A percentile compares a stretch with the other conserved stretches of the same genome.
These are phyloP conservation scores for Tubulanus polymorphus DNA, from an alignment of 2,888 invertebrate genomes.

Conservation along the genomic window DNA sequence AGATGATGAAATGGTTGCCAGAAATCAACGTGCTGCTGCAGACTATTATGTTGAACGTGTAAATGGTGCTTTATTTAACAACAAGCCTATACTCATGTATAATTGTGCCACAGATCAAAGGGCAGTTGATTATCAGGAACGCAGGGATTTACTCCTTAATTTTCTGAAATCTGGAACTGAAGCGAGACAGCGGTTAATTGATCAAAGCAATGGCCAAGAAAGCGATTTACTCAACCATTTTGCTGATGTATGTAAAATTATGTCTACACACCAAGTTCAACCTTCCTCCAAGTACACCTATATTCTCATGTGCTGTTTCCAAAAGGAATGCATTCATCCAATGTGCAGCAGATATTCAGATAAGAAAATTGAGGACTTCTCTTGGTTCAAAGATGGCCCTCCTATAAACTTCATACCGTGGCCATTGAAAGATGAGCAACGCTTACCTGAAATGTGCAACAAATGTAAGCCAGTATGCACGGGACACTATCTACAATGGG, in stretches of 20 bases:
- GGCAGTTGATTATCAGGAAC: neutral
- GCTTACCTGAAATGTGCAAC: neutral
- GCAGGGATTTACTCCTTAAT: neutral
- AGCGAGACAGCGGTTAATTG: neutral
- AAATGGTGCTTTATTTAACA: neutral
- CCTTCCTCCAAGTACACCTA: neutral
- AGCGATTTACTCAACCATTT: neutral
- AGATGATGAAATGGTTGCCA: neutral
- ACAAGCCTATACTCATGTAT: neutral
- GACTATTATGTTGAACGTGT: neutral
- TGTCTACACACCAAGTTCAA: neutral
- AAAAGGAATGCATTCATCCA: neutral
- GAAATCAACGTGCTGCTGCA: neutral
- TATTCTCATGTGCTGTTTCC: neutral
- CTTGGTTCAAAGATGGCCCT: neutral
- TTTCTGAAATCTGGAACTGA: neutral
- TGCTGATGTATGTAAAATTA: neutral
- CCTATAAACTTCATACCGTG: neutral
- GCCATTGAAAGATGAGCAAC: neutral
- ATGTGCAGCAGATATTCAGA: neutral
- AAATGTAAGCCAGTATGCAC: neutral
- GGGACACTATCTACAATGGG: neutral
- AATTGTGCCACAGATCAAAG: neutral
- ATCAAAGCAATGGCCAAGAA: neutral
- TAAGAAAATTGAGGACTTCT: neutral